Conservation (phyloP, 2,888 invertebrate genomes). For the Physocephala rufipes region DNA sequence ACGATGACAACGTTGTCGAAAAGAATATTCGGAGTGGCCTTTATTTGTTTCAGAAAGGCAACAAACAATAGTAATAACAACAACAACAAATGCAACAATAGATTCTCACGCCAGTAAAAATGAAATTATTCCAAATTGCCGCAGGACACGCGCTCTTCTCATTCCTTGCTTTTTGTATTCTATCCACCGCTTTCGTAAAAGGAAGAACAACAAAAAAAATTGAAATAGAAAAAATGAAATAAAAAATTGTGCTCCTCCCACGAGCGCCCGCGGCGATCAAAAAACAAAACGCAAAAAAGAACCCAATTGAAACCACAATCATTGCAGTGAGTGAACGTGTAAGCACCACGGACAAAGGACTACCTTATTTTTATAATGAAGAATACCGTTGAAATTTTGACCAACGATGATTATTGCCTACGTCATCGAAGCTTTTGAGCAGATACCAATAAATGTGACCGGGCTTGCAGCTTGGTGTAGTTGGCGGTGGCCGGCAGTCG, state of each 20-base stretch:
- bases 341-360: no score
- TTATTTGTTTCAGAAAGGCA: constrained; percentile 23
- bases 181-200: background rate
- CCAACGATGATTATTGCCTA: no score
- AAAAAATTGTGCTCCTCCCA: constrained; percentile 20
- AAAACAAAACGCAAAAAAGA: background rate
- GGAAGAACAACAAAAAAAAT: background rate
- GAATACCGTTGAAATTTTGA: background rate
- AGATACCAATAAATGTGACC: background rate
- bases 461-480: background rate
- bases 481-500: constrained; percentile 3
- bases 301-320: constrained; percentile 19
- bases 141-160: constrained; percentile 53
- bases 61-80: constrained; percentile 25
- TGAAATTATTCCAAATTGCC: constrained; percentile 50
- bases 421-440: no score
- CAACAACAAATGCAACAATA: constrained; percentile 18
- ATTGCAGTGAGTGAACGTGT: background rate
- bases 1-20: background rate
- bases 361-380: no score
- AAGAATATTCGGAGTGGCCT: constrained; percentile 10
- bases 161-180: background rate
- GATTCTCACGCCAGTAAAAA: constrained; percentile 28
- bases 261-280: background rate
- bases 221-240: background rate